phyloP scores from a whole-genome alignment of 2,888 invertebrate genomes.

The Drosophila emarginata region DNA sequence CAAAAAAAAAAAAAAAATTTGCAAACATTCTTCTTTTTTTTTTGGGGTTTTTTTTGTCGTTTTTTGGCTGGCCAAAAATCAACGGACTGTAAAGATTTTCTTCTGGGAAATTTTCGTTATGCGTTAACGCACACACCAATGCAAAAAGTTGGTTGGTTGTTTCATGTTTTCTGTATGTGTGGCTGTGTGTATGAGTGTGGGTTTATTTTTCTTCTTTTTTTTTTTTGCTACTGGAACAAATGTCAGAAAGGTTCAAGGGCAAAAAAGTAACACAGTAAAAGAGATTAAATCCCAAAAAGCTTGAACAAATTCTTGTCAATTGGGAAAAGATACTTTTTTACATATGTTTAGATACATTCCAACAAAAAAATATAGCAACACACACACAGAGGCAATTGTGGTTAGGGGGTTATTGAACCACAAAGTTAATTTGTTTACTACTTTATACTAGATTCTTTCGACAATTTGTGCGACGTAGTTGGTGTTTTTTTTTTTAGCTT shows the following conservation, averaged over 20 bases:
- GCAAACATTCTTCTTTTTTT: not conserved
- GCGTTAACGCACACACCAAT: conserved; percentile 33
- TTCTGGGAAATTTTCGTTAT: conserved; percentile 37
- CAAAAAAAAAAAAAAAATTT: not conserved
- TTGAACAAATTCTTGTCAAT: no score
- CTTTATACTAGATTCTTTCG: conserved; percentile 1
- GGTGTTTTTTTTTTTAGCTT: conserved; percentile 1
- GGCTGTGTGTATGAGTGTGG: no score
- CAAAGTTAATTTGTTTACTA: conserved; percentile 7
- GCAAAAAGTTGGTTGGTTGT: no score
- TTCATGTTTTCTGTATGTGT: no score
- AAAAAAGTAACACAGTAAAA: not conserved
- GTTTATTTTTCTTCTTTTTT: no score
- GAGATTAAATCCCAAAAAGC: no score
- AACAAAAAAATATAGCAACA: no score
- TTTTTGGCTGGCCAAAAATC: conserved; percentile 18
- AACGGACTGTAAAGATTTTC: conserved; percentile 39
- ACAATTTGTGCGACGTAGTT: conserved; percentile 53
- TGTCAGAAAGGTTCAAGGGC: conserved; percentile 33
- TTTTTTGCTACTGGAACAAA: conserved; percentile 17
- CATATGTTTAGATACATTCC: no score
- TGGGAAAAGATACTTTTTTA: no score
- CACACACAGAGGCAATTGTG: not conserved
- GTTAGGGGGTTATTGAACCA: conserved; percentile 4
- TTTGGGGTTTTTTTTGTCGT: conserved; percentile 4